Base-by-base conservation (phyloP, 2,113 vertebrate species). In the Gulo gulo region DNA sequence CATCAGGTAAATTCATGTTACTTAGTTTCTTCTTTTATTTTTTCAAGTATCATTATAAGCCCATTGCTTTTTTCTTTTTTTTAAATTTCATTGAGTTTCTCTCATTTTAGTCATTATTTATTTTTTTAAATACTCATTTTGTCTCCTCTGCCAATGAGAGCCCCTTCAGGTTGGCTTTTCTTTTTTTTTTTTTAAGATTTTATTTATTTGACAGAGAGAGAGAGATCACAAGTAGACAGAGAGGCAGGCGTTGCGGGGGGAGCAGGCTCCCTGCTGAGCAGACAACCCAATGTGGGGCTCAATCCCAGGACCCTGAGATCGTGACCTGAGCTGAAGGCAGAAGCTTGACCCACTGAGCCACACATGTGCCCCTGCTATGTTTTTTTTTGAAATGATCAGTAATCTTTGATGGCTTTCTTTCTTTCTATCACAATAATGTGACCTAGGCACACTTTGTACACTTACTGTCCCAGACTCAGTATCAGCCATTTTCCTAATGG, bases 151-250 rank as follows among this genome's bases (percentile, higher is more conserved):
- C 50, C 63, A 92, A 0, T 1, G 2, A 39, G 84, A 88, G 18
- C 42, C 76, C 57, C 52, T 73, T 96, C 45, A 42, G 23, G 26
- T 88, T 47, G 13, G 20, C 39, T 92, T 4, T n/a, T 80, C 63
- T 93, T 31, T 65, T 15, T 65, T 84, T 45, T 61, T 95, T 96
- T 91, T 59, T 16, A 97, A 92, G 52, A 55, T 55, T 55, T 55
- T 55, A 55, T 18, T 55, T 16, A 55, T 55, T 55, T 55, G 52
- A 55, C 16, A 55, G 1, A 55, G 1, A 55, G 52, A 52, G 52
- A 52, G 52, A 55, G 52, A 55, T 55, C 52, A 55, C 52, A 55
- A 55, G 16, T 55, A 55, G 52, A 5, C 52, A 55, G 52, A 55
- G 52, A 55, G 52, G 52, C 52, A 55, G 16, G 52, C 52, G 7